These are phyloP conservation scores for Bambusicola thoracicus DNA, from an alignment of 2,113 vertebrate species.

Conservation along the genomic window DNA sequence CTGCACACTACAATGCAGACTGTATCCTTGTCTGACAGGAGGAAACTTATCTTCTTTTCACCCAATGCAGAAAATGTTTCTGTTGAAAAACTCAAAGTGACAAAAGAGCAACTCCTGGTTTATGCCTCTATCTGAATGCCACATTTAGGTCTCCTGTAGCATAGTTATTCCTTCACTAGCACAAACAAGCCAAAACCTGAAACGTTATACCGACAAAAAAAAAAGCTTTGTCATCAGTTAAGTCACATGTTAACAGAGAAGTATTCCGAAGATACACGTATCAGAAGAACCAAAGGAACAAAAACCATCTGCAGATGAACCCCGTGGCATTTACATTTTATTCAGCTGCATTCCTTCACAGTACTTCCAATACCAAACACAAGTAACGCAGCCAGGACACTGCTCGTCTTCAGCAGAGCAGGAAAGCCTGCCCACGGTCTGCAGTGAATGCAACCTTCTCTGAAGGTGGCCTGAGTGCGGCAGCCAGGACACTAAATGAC, in stretches of 20 bases:
- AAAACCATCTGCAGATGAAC: neutral
- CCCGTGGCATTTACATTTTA: accelerated
- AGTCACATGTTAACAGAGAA: neutral
- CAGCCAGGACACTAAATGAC: accelerated
- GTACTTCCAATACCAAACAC: accelerated
- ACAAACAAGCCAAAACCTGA: accelerated
- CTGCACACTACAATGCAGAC: neutral
- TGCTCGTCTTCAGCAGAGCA: accelerated
- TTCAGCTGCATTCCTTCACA: neutral
- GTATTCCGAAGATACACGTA: neutral
- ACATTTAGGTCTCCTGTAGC: neutral
- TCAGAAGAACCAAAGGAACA: neutral
- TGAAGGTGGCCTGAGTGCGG: neutral
- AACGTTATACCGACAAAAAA: neutral
- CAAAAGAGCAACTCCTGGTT: neutral
- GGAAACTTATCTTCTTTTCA: neutral
- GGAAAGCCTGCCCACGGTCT: neutral
- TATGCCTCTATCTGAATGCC: neutral
- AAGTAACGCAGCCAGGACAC: neutral
- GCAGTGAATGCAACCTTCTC: neutral
- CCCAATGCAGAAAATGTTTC: accelerated
- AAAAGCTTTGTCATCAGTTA: neutral
- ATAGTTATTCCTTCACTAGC: neutral
- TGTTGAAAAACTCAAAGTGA: neutral
- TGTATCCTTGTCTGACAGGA: neutral